Evolutionary conservation across 2,113 vertebrate genomes (phyloP).

Genomic region (Petrocephalus microphthalmus): DNA sequence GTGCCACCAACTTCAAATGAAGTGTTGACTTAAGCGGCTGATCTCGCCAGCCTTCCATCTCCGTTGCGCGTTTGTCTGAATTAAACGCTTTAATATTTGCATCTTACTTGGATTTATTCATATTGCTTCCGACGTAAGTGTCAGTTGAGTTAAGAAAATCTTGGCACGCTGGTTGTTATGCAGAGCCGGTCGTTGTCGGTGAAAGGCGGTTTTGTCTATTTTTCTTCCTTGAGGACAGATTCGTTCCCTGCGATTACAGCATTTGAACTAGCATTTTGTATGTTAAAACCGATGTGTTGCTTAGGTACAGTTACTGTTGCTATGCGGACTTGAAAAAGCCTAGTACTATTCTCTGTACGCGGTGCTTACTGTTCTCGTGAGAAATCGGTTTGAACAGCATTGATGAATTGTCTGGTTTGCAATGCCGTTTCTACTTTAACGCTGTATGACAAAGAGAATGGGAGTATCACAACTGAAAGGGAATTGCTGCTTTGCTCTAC

Average conservation of each 20-base stretch:
- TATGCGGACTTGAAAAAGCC: not conserved
- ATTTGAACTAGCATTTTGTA: not conserved
- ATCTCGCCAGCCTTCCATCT: not conserved
- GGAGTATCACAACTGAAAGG: not conserved
- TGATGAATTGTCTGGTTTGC: not conserved
- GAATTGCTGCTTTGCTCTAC: not conserved
- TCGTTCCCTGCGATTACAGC: not conserved
- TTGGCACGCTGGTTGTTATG: not conserved
- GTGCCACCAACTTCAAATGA: not conserved
- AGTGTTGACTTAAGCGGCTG: not conserved
- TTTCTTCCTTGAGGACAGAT: not conserved
- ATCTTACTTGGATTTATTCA: not conserved
- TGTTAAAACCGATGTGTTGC: not conserved
- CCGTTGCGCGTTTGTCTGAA: not conserved
- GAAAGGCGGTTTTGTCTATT: not conserved
- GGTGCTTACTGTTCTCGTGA: not conserved
- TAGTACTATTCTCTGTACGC: not conserved
- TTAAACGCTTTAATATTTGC: not conserved
- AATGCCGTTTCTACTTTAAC: not conserved
- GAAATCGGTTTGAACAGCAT: not conserved
- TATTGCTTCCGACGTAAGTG: not conserved
- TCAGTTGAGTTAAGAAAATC: not conserved
- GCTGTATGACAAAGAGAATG: not conserved
- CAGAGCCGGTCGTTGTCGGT: not conserved
- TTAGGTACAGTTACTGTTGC: not conserved